These are phyloP conservation scores for Murina feae DNA, from an alignment of 2,113 vertebrate species.

Conservation along the genomic window DNA sequence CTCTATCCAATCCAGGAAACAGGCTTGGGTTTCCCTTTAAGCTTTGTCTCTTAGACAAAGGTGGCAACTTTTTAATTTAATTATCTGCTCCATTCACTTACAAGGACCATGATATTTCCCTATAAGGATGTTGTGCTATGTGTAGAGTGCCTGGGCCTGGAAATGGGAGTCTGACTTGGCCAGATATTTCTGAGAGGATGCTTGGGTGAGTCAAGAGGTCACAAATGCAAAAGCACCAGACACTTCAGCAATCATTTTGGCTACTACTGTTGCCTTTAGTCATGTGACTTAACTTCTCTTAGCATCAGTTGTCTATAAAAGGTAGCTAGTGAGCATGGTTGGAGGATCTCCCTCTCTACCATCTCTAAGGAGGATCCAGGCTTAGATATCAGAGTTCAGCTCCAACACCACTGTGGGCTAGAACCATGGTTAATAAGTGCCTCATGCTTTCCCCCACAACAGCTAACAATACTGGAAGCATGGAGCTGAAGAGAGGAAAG, in stretches of 20 bases:
- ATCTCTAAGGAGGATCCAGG: background rate
- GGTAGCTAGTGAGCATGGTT: accelerated
- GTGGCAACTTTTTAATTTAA: background rate
- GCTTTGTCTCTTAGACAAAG: background rate
- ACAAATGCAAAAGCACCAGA: background rate
- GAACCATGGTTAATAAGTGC: background rate
- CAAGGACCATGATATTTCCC: background rate
- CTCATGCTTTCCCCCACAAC: constrained; percentile 68
- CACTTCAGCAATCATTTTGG: background rate
- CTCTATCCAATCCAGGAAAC: background rate
- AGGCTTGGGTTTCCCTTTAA: background rate
- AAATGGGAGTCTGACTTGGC: background rate
- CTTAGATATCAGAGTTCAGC: background rate
- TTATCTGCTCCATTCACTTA: background rate
- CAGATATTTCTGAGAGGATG: background rate
- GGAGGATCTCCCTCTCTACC: background rate
- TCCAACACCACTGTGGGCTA: background rate
- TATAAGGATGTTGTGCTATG: background rate
- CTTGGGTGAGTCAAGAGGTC: background rate
- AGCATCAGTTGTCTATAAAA: background rate
- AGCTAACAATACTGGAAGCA: constrained; percentile 57
- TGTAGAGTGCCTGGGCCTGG: background rate
- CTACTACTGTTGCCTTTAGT: background rate
- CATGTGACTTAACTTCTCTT: background rate
- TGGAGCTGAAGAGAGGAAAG: constrained; percentile 85